Base-by-base conservation (phyloP, 2,797 vertebrate genomes). In the Lateolabrax maculatus region DNA sequence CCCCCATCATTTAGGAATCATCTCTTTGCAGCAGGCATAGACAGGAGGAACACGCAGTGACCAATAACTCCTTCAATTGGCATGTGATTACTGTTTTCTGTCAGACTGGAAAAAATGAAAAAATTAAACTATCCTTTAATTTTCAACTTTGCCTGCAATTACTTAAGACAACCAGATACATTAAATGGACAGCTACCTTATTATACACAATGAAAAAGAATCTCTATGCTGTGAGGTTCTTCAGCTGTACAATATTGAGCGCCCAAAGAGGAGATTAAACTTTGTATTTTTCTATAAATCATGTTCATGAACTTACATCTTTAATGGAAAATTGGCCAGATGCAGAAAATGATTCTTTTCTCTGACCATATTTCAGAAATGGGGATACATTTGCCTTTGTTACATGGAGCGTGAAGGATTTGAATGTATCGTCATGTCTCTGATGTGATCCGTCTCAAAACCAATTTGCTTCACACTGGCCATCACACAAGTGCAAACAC, bases 401-500 rank as follows among this genome's bases (percentile, higher is more conserved):
- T 62, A 62, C 48, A 37, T 2, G 36, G 68, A 51, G 61, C 37
- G 18, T 77, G 73, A 88, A 77, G 62, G 46, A 89, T 90, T 79
- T 79, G 43, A 87, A 91, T 92, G 90, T 91, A 83, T 75, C 29
- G 82, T 81, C 92, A 90, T 89, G 89, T 88, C 87, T 87, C 83
- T 19, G 65, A 74, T 77, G 75, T 66, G 71, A 85, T 89, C 66
- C 1, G 25, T 74, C 87, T 73, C 84, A 65, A 82, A 93, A 84
- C 80, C 89, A 92, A 92, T 93, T 93, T 90, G 77, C 79, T 78
- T 76, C 73, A 60, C 52, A 64, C 74, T 23, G 72, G 63, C 71
- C 81, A 79, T 85, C 83, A 61, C 57, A 64, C 55, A 41, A 82
- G 82, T 73, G 86, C 87, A 93, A 93, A 94, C 89, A 89, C 31